Evolutionary conservation across 2,888 invertebrate species (phyloP).

Genomic region (Agonopterix heracliana): DNA sequence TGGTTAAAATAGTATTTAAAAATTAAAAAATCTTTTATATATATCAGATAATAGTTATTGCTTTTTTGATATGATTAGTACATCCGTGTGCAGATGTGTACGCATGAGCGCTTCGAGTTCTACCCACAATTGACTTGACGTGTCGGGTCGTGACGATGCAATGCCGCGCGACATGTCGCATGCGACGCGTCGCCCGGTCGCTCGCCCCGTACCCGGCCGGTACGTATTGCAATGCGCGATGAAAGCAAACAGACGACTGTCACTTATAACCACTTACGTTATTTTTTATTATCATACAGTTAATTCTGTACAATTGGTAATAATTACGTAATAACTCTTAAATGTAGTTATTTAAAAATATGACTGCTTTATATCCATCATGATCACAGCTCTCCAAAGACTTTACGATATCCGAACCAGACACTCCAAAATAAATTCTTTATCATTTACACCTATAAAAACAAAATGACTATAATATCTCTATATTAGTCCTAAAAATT

Average conservation of each 20-base stretch:
- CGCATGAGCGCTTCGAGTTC: not conserved
- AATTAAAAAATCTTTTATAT: conserved; percentile 57
- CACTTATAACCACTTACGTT: conserved; percentile 24
- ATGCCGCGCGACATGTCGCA: conserved; percentile 2
- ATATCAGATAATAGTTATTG: conserved; percentile 75
- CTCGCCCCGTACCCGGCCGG: too few relatives aligned
- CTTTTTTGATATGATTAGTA: conserved; percentile 71
- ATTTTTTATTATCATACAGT: conserved; percentile 29
- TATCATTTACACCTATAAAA: conserved; percentile 72
- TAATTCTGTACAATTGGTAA: conserved; percentile 44
- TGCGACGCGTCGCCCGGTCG: not conserved
- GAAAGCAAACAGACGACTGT: conserved; percentile 13
- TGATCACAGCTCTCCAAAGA: conserved; percentile 75
- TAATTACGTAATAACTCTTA: conserved; percentile 72
- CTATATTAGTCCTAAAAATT: conserved; percentile 74
- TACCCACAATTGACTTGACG: conserved; percentile 3
- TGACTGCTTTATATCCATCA: conserved; percentile 75
- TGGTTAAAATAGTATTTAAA: conserved; percentile 72
- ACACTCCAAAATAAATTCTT: conserved; percentile 75
- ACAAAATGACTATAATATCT: conserved; percentile 74
- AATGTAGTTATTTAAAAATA: conserved; percentile 71
- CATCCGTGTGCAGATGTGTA: conserved; percentile 41
- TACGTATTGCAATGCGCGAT: conserved; percentile 1
- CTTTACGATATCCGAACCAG: conserved; percentile 70
- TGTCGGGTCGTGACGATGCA: not conserved